phyloP scores from a whole-genome alignment of 2,797 vertebrate species.

The Prionace glauca region DNA sequence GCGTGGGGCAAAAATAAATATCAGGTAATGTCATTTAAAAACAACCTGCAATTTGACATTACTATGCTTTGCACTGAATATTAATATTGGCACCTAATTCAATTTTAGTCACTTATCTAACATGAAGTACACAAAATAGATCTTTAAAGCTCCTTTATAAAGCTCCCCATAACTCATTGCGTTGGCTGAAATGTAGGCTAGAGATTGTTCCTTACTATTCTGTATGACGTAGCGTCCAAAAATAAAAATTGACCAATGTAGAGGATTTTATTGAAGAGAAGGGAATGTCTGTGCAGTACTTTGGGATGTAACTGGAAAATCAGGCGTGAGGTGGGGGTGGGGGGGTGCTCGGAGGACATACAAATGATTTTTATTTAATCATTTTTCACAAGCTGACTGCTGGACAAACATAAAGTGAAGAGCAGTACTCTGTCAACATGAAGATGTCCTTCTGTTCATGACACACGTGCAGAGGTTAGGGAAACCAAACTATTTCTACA shows the following conservation, averaged over 20 bases:
- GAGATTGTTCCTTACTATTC: neutral
- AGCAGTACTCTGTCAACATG: neutral
- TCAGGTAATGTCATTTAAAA: neutral
- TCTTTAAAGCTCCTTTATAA: neutral
- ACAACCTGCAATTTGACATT: neutral
- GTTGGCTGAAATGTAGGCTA: neutral
- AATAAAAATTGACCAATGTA: neutral
- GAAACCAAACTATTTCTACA: neutral
- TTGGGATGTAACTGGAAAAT: neutral
- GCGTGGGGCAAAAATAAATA: neutral
- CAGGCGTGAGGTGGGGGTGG: neutral
- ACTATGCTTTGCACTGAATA: neutral
- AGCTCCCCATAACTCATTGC: neutral
- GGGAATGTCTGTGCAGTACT: neutral
- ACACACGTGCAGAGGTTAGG: neutral
- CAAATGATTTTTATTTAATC: neutral
- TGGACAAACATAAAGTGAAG: neutral
- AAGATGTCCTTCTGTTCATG: neutral
- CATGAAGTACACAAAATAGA: neutral
- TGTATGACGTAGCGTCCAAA: neutral
- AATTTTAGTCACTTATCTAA: neutral
- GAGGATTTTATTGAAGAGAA: neutral
- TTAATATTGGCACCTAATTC: neutral
- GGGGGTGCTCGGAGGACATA: no score
- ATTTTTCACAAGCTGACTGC: neutral